Evolutionary conservation across 2,797 vertebrate genomes (phyloP).

Genomic region (Chelidonichthys spinosus): DNA sequence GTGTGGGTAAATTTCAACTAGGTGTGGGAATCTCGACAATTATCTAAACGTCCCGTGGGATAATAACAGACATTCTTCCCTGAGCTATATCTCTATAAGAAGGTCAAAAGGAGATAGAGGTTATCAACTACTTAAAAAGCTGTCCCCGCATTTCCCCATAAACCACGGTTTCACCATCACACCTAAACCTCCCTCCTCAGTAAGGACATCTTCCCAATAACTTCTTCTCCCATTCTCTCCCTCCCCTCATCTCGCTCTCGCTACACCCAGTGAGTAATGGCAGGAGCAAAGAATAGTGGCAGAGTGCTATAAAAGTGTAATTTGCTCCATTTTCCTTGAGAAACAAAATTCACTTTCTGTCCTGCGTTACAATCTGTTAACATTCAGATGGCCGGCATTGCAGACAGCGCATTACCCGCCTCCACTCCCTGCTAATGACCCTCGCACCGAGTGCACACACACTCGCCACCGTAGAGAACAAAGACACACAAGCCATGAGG

Average conservation of each 20-base stretch:
- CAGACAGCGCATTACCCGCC: slow-evolving; percentile 78
- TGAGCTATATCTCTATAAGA: slow-evolving; percentile 35
- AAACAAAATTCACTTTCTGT: slow-evolving; percentile 84
- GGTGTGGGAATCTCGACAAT: slow-evolving; percentile 43
- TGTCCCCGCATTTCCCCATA: slow-evolving; percentile 43
- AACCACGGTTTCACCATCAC: slow-evolving; percentile 54
- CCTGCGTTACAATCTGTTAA: slow-evolving; percentile 82
- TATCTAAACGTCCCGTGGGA: slow-evolving; percentile 35
- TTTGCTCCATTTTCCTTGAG: slow-evolving; percentile 83
- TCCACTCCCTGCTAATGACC: slow-evolving; percentile 75
- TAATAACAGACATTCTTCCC: slow-evolving; percentile 28
- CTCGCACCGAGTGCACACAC: slow-evolving; percentile 47
- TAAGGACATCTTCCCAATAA: slow-evolving; percentile 74
- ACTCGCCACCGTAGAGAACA: slow-evolving; percentile 33
- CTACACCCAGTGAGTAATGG: slow-evolving; percentile 82
- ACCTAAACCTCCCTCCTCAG: slow-evolving; percentile 51
- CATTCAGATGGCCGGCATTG: slow-evolving; percentile 79
- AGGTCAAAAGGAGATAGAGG: slow-evolving; percentile 53
- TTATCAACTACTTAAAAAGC: slow-evolving; percentile 60
- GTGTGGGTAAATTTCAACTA: slow-evolving; percentile 12
- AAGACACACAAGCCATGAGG: slow-evolving; percentile 41
- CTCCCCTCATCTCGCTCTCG: slow-evolving; percentile 48
- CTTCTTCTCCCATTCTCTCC: slow-evolving; percentile 55
- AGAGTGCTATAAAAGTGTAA: slow-evolving; percentile 87
- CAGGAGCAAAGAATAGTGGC: slow-evolving; percentile 81